Conservation (phyloP, 2,113 vertebrate species). For the Amphilophus citrinellus region DNA sequence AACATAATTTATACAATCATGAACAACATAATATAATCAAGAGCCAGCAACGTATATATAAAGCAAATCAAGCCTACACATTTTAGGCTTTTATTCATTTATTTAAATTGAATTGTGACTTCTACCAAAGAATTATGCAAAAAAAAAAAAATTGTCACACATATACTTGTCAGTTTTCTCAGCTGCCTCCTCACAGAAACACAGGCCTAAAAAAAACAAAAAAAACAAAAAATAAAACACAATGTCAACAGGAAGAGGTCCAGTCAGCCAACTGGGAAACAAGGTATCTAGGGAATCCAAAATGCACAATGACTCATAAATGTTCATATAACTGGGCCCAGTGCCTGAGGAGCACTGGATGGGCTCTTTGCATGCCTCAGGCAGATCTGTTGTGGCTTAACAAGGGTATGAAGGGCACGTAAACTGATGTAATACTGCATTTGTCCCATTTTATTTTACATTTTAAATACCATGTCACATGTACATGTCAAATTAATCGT, state of each 20-base stretch:
- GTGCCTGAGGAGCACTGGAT: conserved; percentile 10
- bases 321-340: conserved; percentile 22
- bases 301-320: conserved; percentile 34
- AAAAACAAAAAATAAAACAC: not conserved
- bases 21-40: not conserved
- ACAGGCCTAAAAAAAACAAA: not conserved
- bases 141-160: not conserved
- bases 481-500: conserved; percentile 26
- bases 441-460: not conserved
- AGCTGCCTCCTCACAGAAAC: not conserved
- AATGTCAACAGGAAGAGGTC: conserved; percentile 3
- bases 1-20: not conserved
- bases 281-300: conserved; percentile 37
- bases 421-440: conserved; percentile 1
- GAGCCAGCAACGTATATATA: too few relatives aligned
- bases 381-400: not conserved
- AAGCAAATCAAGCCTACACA: too few relatives aligned
- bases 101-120: not conserved
- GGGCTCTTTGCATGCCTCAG: not conserved
- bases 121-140: not conserved
- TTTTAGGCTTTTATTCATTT: not conserved
- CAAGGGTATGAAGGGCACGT: not conserved
- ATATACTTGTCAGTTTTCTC: not conserved
- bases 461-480: not conserved
- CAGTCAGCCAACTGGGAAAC: conserved; percentile 23